Base-by-base conservation (phyloP, 2,797 vertebrate genomes). In the Acomys russatus region DNA sequence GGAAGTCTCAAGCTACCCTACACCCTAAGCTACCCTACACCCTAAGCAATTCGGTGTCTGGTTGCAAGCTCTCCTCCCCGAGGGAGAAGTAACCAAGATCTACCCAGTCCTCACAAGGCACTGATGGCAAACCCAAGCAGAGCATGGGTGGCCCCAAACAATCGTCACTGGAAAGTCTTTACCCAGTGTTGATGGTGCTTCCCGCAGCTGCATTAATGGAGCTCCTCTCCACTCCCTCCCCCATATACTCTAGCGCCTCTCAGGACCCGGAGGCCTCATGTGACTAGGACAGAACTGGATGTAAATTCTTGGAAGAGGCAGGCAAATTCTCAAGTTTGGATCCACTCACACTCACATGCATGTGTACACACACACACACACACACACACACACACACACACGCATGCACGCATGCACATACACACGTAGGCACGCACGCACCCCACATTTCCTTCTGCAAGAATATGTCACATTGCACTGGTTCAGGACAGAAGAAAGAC, bases 401-500 rank as follows among this genome's bases (percentile, higher is more conserved):
- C 4, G 44, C 33, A 0, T 6, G 4, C 66, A 7, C 68, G n/a
- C 68, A 17, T 28, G n/a, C 66, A 33, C 66, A 30, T 30, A 14
- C 66, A 68, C 66, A 11, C 64, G 28, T 25, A 28, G 23, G 25
- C 63, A 64, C 63, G 28, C 63, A 64, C 14, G 15, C 59, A 61
- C 64, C 3, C 28, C 17, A 35, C 71, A 44, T 15, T 20, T 56
- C 80, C 15, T 18, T 83, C 61, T 83, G 6, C 64, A 59, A 64
- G n/a, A 25, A 23, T 64, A 83, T 44, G 61, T 17, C 0, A 0
- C 0, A 5, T 0, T 54, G 56, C 4, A 2, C 20, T 0, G 30
- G 88, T n/a, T 64, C 30, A 38, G 30, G 79, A 51, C 83, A 49
- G 38, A 44, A n/a, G 78, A 30, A 7, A 17, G 1, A 3, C 14